Percentiles rank a stretch among this genome's conserved stretches.
These are phyloP conservation scores for Eucera pruinosa DNA, from an alignment of 2,888 invertebrate genomes.

Conservation along the genomic window DNA sequence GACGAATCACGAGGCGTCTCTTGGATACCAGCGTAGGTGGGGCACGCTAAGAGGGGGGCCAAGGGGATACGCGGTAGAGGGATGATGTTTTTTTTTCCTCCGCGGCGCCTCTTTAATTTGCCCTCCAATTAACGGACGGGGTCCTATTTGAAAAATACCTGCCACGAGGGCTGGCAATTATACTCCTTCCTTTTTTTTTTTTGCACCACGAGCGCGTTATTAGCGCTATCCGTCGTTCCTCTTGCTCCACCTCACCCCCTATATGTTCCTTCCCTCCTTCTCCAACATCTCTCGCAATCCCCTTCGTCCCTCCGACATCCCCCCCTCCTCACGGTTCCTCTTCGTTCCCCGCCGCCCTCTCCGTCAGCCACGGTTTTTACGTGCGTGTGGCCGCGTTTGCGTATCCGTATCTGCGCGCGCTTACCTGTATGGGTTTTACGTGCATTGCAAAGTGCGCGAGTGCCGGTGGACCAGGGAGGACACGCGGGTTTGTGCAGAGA, in stretches of 20 bases:
- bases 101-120: constrained; percentile 77
- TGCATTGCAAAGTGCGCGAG: constrained; percentile 53
- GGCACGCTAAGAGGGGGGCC: constrained; percentile 59
- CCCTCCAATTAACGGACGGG: constrained; percentile 78
- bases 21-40: constrained; percentile 60
- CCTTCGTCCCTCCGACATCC: constrained; percentile 17
- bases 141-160: constrained; percentile 76
- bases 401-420: constrained; percentile 48
- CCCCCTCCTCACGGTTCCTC: constrained; percentile 34
- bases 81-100: constrained; percentile 74
- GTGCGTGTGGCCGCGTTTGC: constrained; percentile 46
- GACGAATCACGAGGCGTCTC: constrained; percentile 67
- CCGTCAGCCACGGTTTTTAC: constrained; percentile 48
- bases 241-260: constrained; percentile 47
- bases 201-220: constrained; percentile 76
- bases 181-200: constrained; percentile 73
- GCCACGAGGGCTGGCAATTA: constrained; percentile 77
- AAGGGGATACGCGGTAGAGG: constrained; percentile 54
- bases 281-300: constrained; percentile 34
- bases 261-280: constrained; percentile 41
- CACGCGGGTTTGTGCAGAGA: constrained; percentile 32
- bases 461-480: constrained; percentile 33
- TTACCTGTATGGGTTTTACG: constrained; percentile 51
- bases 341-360: constrained; percentile 40
- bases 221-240: constrained; percentile 76